Base-by-base conservation (phyloP, 1,140 invertebrate genomes). In the Bombus huntii region DNA sequence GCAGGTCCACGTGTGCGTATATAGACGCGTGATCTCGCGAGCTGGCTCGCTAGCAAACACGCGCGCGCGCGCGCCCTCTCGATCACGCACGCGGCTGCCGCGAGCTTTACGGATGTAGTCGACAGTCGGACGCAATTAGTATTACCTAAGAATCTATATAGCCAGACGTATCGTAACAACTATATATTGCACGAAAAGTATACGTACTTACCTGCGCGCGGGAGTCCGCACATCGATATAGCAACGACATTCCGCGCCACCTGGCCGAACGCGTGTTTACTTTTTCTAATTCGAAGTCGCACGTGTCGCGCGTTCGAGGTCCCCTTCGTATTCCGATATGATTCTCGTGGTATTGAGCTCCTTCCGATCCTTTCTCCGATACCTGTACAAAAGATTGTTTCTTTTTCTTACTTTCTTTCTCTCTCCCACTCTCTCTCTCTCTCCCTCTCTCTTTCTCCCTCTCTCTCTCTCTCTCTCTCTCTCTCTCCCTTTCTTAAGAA, bases 121-220 rank as follows among this genome's bases (percentile, higher is more conserved):
- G 83, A 84, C 86, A 81, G 85, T 75, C 87, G 75, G 79, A 73
- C 86, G 82, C 88, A 88, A 92, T 92, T 91, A 87, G 86, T 86
- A 89, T 92, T 92, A 92, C 86, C 91, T 92, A 92, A 92, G 90
- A 91, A 92, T 92, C 86, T 91, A 91, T 89, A 91, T 87, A 90
- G 76, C 66, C 57, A 72, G 71, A 73, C 65, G 76, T 53, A 79
- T 74, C 78, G 74, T 66, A 34, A 87, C 68, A 25, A 84, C 81
- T 75, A 57, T 72, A 62, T 62, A 66, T 81, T 34, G 77, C 81
- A 42, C 62, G 71, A 85, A 73, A 81, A 84, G 72, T 88, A 65
- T 66, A 66, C 28, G 37, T 37, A 47, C 65, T 75, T 65, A 59
- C 76, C 65, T 85, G 81, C 83, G 57, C 62, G 62, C 37, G 62